These are phyloP conservation scores for Aldabrachelys gigantea DNA, from an alignment of 2,113 vertebrate species.

Conservation along the genomic window DNA sequence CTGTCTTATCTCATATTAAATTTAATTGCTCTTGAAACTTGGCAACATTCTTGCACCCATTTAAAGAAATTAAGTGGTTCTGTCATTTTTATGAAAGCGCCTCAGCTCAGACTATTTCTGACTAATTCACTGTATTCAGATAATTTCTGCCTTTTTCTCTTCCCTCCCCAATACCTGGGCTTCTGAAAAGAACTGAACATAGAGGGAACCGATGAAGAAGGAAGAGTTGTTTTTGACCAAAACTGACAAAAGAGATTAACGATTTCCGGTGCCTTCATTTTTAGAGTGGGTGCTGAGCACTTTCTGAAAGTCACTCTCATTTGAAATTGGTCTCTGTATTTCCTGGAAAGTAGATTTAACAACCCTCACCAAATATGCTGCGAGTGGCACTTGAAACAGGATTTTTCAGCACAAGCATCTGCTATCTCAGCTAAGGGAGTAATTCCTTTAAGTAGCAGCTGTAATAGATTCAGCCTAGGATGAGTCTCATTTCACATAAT, in stretches of 20 bases:
- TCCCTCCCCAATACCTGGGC: constrained; percentile 48
- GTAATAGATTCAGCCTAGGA: accelerated
- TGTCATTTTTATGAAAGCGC: constrained; percentile 61
- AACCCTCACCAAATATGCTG: not conserved
- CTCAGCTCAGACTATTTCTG: constrained; percentile 24
- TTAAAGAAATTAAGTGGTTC: constrained; percentile 73
- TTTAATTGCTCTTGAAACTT: constrained; percentile 69
- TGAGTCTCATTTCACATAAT: not conserved
- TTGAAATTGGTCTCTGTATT: not conserved
- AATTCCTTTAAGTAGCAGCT: not conserved
- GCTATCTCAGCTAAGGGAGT: not conserved
- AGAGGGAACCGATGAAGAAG: constrained; percentile 56
- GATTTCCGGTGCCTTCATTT: constrained; percentile 66
- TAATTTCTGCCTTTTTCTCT: constrained; percentile 36
- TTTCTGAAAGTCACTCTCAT: constrained; percentile 56
- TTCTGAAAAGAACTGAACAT: constrained; percentile 55
- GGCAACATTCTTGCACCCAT: constrained; percentile 55
- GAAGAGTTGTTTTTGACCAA: constrained; percentile 68
- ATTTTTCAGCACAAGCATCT: not conserved
- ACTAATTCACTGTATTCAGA: constrained; percentile 37
- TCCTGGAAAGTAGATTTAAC: not conserved
- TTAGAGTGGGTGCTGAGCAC: constrained; percentile 49
- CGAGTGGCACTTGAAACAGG: not conserved
- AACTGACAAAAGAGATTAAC: constrained; percentile 46
- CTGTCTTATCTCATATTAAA: constrained; percentile 64